Evolutionary conservation across 30 jellyfish, hydroid and myxozoan species (phyloP).

Genomic region (Cassiopea andromeda): DNA sequence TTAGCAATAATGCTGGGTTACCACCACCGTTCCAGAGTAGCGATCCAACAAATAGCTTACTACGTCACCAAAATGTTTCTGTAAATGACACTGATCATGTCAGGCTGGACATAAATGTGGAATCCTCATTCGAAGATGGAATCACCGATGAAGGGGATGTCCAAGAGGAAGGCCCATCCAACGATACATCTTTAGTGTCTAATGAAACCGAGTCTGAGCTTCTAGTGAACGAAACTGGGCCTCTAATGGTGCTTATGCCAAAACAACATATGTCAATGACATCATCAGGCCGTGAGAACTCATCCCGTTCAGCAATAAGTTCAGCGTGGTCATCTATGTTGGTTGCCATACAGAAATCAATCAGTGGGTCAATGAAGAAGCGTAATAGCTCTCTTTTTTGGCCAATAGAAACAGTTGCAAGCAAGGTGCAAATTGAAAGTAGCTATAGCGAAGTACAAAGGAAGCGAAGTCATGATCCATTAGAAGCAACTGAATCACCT

Average conservation of each 20-base stretch:
- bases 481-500: neutral
- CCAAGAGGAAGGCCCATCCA: slow-evolving; percentile 82
- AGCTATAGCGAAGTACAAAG: neutral
- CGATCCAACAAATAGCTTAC: neutral
- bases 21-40: neutral
- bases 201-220: slow-evolving; percentile 89
- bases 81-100: slow-evolving; percentile 53
- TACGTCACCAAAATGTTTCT: slow-evolving; percentile 49
- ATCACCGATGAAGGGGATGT: slow-evolving; percentile 62
- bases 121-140: slow-evolving; percentile 35
- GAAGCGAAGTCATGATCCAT: neutral
- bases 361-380: neutral
- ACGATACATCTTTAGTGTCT: slow-evolving; percentile 83
- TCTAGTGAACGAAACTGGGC: slow-evolving; percentile 87
- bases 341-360: neutral
- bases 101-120: slow-evolving; percentile 36
- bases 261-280: slow-evolving; percentile 44
- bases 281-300: slow-evolving; percentile 25
- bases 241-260: slow-evolving; percentile 67
- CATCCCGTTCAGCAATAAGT: slow-evolving; percentile 10
- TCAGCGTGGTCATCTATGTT: slow-evolving; percentile 23
- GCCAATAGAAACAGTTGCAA: slow-evolving; percentile 11
- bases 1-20: neutral
- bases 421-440: neutral
- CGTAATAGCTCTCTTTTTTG: slow-evolving; percentile 20